Percentiles rank a stretch among this genome's conserved stretches.
Evolutionary conservation across 2,113 vertebrate species (phyloP).

Genomic region (Oreochromis aureus): DNA sequence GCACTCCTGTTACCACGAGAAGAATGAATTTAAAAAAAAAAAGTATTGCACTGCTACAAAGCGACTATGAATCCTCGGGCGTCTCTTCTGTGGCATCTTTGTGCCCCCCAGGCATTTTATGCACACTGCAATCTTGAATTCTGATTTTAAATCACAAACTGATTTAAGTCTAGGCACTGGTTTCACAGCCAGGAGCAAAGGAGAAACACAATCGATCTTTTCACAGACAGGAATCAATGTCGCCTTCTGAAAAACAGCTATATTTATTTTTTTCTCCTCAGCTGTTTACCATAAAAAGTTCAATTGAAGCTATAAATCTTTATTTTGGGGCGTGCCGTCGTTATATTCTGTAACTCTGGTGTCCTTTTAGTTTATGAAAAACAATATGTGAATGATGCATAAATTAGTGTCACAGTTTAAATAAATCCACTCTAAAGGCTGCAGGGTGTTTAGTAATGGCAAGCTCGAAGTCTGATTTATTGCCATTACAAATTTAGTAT

Average conservation of each 20-base stretch:
- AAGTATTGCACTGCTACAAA: background rate
- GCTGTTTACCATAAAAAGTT: background rate
- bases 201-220: background rate
- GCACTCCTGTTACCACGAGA: background rate
- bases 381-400: background rate
- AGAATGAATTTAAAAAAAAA: background rate
- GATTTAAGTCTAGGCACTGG: background rate
- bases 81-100: background rate
- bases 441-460: background rate
- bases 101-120: background rate
- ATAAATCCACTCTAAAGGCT: slow-evolving; percentile 1
- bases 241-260: background rate
- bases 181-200: background rate
- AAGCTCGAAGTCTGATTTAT: background rate
- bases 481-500: background rate
- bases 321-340: accelerated
- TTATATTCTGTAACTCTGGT: background rate
- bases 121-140: background rate
- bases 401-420: background rate
- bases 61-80: background rate
- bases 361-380: background rate
- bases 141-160: background rate
- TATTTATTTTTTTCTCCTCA: background rate
- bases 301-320: background rate
- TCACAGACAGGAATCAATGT: background rate